A percentile compares a stretch with the other conserved stretches of the same genome.
Conservation (phyloP, 2,888 invertebrate species). For the Tenthredo amoena region DNA sequence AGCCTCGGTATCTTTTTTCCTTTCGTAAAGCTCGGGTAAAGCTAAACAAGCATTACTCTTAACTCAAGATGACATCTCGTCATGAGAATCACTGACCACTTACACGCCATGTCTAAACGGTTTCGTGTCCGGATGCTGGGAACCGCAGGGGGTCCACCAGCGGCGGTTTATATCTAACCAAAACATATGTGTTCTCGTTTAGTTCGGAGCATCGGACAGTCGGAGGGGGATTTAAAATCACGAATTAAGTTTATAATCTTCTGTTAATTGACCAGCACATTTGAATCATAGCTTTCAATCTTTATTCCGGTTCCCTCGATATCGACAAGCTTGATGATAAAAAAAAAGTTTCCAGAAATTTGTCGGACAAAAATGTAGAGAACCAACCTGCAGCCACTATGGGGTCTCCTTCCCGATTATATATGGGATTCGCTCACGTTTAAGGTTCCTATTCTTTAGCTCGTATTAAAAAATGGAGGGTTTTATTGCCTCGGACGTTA, state of each 20-base stretch:
- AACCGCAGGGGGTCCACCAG: conserved; percentile 49
- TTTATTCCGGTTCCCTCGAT: not conserved
- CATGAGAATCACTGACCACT: conserved; percentile 52
- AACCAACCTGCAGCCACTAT: not conserved
- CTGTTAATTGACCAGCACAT: not conserved
- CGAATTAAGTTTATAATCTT: conserved; percentile 11
- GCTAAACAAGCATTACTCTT: not conserved
- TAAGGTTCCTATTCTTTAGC: conserved; percentile 46
- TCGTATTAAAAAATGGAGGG: conserved; percentile 45
- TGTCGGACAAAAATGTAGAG: not conserved
- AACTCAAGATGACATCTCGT: conserved; percentile 24
- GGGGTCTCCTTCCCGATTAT: conserved; percentile 12
- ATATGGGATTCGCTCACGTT: conserved; percentile 37
- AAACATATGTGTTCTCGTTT: conserved; percentile 52
- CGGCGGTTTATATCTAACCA: conserved; percentile 42
- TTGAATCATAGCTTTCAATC: not conserved
- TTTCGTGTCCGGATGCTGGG: conserved; percentile 52
- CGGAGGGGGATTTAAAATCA: not conserved
- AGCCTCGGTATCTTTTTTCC: not conserved
- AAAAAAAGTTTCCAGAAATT: not conserved
- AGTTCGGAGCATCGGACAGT: conserved; percentile 3
- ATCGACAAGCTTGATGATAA: not conserved
- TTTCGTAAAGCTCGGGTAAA: not conserved
- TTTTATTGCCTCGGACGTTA: conserved; percentile 47
- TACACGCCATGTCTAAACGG: conserved; percentile 51